Percentiles rank a stretch among this genome's conserved stretches.
phyloP scores from a whole-genome alignment of 2,888 invertebrate species.

The Sphinx pinastri region DNA sequence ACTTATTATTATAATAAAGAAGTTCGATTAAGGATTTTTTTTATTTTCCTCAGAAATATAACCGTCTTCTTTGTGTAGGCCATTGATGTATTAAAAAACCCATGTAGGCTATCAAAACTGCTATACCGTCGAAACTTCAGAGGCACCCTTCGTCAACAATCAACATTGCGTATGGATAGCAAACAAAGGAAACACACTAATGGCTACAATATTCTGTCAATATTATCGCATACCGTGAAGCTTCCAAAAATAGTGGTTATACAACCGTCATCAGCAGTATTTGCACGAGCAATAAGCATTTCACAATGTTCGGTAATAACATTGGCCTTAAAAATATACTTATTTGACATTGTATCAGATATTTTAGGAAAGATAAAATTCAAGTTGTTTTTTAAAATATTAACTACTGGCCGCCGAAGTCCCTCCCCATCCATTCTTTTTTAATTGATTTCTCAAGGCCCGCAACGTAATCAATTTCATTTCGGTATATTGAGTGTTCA shows the following conservation, averaged over 20 bases:
- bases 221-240: constrained; percentile 31
- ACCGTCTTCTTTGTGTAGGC: no score
- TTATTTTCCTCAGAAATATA: no score
- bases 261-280: constrained; percentile 18
- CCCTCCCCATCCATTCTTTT: no score
- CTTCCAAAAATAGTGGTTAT: constrained; percentile 31
- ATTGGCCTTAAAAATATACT: constrained; percentile 9
- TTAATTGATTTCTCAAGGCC: no score
- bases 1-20: no score
- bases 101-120: not conserved
- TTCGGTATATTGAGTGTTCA: no score
- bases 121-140: not conserved
- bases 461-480: no score
- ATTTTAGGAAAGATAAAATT: constrained; percentile 1
- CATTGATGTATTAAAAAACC: no score
- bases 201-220: constrained; percentile 34
- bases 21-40: no score
- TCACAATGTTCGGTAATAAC: constrained; percentile 16
- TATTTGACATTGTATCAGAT: not conserved
- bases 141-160: constrained; percentile 36
- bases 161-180: constrained; percentile 31
- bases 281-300: constrained; percentile 21
- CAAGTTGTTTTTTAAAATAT: not conserved
- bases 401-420: no score
- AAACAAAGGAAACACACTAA: constrained; percentile 27